A percentile compares a stretch with the other conserved stretches of the same genome.
Conservation (phyloP, 2,888 invertebrate species). For the Cristatella mucedo region DNA sequence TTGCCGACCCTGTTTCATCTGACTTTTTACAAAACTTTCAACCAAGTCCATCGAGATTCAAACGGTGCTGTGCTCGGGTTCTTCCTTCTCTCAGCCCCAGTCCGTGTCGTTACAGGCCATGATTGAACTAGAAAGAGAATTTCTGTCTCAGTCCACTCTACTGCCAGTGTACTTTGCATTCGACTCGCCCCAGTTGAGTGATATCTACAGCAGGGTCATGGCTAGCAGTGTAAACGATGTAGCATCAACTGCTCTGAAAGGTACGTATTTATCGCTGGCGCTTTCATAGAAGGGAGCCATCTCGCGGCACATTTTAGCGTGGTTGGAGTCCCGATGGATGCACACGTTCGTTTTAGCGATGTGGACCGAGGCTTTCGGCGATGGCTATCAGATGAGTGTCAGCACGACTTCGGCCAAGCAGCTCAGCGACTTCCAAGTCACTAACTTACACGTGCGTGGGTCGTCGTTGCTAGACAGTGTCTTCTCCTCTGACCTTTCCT, state of each 20-base stretch:
- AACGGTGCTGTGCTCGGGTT: not conserved
- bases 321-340: no score
- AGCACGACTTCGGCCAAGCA: constrained; percentile 54
- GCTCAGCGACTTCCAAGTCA: constrained; percentile 62
- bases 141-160: constrained; percentile 59
- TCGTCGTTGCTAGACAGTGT: no score
- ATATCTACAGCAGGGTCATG: constrained; percentile 59
- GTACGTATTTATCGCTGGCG: constrained; percentile 20
- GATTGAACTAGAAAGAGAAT: constrained; percentile 54
- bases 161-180: constrained; percentile 75
- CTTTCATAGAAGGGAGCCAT: no score
- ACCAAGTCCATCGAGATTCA: no score
- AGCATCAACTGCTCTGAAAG: constrained; percentile 59
- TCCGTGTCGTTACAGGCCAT: constrained; percentile 32
- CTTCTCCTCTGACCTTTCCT: no score
- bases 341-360: constrained; percentile 55
- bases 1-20: no score
- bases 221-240: constrained; percentile 53
- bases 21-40: no score
- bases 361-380: constrained; percentile 70
- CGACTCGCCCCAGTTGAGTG: constrained; percentile 56
- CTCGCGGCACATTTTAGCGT: no score
- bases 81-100: no score
- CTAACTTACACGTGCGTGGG: constrained; percentile 49
- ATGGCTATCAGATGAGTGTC: constrained; percentile 82